Evolutionary conservation across 1,140 invertebrate genomes (phyloP).

Genomic region (Papilio helenus): DNA sequence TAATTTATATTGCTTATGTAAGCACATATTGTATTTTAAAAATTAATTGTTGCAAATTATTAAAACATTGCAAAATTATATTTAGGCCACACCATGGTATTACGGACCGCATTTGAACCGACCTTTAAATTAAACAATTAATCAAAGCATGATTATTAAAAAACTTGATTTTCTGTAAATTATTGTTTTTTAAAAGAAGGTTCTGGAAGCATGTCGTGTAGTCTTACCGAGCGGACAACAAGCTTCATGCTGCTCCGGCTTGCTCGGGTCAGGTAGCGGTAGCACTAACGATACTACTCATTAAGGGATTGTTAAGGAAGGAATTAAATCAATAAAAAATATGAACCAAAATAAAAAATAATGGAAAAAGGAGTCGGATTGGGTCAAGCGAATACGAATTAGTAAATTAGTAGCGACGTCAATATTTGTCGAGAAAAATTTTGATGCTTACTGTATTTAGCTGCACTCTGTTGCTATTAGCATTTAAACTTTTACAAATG

Average conservation of each 20-base stretch:
- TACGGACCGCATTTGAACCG: conserved; percentile 66
- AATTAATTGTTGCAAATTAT: conserved; percentile 27
- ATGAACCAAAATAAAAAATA: conserved; percentile 59
- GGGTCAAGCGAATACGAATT: conserved; percentile 81
- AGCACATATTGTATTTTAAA: conserved; percentile 2
- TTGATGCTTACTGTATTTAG: conserved; percentile 54
- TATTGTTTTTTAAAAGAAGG: conserved; percentile 42
- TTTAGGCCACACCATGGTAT: conserved; percentile 44
- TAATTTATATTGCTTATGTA: conserved; percentile 9
- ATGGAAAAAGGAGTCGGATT: conserved; percentile 65
- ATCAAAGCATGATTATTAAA: too few relatives aligned
- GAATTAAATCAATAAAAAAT: conserved; percentile 71
- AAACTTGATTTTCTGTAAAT: not conserved
- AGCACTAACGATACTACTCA: conserved; percentile 88
- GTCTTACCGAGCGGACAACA: conserved; percentile 92
- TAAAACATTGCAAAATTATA: conserved; percentile 33
- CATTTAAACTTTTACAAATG: conserved; percentile 43
- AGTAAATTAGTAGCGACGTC: conserved; percentile 81
- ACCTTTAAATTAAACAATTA: conserved; percentile 44
- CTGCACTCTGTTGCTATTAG: conserved; percentile 49
- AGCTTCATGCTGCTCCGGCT: conserved; percentile 93
- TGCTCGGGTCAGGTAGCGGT: conserved; percentile 91
- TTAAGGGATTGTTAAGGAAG: conserved; percentile 67
- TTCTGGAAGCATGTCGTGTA: conserved; percentile 57
- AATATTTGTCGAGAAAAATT: conserved; percentile 55